phyloP scores from a whole-genome alignment of 2,113 vertebrate species.

The Notothenia coriiceps region DNA sequence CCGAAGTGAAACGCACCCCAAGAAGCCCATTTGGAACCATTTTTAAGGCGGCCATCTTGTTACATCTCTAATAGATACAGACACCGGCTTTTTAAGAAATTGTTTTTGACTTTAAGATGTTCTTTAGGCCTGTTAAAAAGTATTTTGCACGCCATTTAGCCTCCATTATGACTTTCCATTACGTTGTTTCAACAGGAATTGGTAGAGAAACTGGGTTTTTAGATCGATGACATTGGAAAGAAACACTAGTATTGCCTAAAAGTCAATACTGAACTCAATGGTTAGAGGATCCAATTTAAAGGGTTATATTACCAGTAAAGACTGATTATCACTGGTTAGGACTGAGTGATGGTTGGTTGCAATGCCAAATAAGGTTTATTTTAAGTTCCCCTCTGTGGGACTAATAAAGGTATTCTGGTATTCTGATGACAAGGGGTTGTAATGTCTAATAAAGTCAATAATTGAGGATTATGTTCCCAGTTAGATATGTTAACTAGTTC shows the following conservation, averaged over 20 bases:
- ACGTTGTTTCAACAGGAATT: not conserved
- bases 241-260: not conserved
- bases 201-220: not conserved
- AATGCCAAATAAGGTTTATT: not conserved
- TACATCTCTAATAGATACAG: constrained; percentile 27
- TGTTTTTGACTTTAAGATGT: not conserved
- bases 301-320: not conserved
- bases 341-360: not conserved
- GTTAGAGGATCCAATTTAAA: not conserved
- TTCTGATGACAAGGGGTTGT: not conserved
- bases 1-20: too few relatives aligned
- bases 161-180: not conserved
- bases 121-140: not conserved
- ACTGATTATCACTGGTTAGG: too few relatives aligned
- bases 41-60: constrained; percentile 62
- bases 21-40: constrained; percentile 55
- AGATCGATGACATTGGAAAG: not conserved
- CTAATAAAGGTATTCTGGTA: too few relatives aligned
- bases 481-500: not conserved
- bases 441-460: not conserved
- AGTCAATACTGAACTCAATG: not conserved
- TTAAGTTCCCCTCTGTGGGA: not conserved
- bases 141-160: not conserved
- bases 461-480: not conserved
- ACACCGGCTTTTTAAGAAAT: not conserved